Conservation (phyloP, 2,113 vertebrate genomes). For the Tylochromis polylepis region DNA sequence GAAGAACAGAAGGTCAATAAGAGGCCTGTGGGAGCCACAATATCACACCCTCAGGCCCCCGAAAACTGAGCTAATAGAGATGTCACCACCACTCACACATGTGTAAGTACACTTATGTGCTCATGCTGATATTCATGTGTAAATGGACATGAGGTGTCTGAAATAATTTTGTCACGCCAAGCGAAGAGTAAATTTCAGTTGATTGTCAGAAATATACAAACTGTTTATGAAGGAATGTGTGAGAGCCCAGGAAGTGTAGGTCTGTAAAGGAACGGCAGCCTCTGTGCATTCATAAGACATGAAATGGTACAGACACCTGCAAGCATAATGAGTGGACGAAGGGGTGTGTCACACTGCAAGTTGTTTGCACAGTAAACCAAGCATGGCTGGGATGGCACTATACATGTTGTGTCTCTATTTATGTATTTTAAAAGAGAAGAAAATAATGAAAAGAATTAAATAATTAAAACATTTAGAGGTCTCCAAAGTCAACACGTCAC, state of each 20-base stretch:
- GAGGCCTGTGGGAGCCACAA: conserved; percentile 67
- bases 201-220: neutral
- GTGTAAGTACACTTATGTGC: neutral
- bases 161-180: neutral
- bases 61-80: conserved; percentile 76
- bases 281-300: neutral
- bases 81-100: conserved; percentile 19
- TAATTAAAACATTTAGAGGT: neutral
- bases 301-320: rapidly evolving
- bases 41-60: conserved; percentile 23
- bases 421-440: neutral
- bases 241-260: neutral
- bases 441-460: neutral
- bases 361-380: neutral
- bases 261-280: neutral
- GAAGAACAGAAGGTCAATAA: conserved; percentile 49
- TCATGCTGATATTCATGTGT: neutral
- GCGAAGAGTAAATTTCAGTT: neutral
- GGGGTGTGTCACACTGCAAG: neutral
- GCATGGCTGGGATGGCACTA: neutral
- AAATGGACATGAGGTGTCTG: neutral
- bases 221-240: neutral
- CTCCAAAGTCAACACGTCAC: neutral
- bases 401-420: neutral
- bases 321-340: neutral